These are phyloP conservation scores for Cinara cedri DNA, from an alignment of 2,888 invertebrate genomes.

Conservation along the genomic window DNA sequence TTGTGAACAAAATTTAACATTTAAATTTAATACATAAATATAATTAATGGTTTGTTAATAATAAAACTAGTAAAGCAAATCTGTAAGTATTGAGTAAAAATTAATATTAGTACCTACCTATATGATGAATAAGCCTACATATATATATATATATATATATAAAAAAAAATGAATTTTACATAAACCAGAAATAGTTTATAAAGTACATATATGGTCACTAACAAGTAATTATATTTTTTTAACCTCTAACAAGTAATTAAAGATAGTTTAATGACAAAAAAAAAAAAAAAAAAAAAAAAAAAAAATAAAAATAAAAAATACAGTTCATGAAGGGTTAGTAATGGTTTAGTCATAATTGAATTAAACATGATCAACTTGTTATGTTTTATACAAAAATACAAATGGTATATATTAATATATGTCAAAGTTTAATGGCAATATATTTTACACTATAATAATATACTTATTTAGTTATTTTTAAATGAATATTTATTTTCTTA, in stretches of 20 bases:
- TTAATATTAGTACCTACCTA: too few relatives aligned
- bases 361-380: neutral
- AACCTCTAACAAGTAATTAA: too few relatives aligned
- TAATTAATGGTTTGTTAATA: neutral
- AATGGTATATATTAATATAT: neutral
- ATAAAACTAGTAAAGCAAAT: neutral
- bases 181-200: too few relatives aligned
- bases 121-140: too few relatives aligned
- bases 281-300: too few relatives aligned
- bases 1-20: neutral
- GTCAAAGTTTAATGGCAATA: constrained; percentile 4
- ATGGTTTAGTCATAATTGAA: neutral
- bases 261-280: too few relatives aligned
- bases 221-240: too few relatives aligned
- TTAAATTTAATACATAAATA: neutral
- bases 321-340: neutral
- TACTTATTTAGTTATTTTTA: neutral
- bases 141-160: too few relatives aligned
- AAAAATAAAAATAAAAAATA: too few relatives aligned
- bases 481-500: constrained; percentile 12
- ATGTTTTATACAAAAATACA: constrained; percentile 20
- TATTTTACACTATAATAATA: neutral
- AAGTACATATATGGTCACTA: too few relatives aligned
- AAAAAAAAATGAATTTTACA: too few relatives aligned
- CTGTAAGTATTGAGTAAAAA: neutral